Base-by-base conservation (phyloP, 2,797 vertebrate genomes). In the Halcyon badia region DNA sequence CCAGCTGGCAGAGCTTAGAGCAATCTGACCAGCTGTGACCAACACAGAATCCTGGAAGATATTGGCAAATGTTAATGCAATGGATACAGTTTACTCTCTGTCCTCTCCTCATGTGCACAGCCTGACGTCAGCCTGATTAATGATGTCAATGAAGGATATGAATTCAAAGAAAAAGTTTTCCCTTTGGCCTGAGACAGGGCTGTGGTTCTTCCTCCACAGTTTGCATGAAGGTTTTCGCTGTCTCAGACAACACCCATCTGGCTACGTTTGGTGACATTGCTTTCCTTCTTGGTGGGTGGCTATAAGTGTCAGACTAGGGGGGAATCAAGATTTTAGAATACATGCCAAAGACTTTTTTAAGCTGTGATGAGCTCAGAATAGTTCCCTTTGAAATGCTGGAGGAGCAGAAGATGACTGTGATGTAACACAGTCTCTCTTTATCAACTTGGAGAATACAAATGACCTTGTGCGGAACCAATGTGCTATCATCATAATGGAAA, bases 141-240 rank as follows among this genome's bases (percentile, higher is more conserved):
- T 56, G 14, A 12, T 64, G 79, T 78, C 89, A 89, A 52, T 16
- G 64, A 33, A 94, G 70, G 77, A 91, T 58, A 66, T 70, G 64
- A 85, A 96, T 89, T 69, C 60, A 93, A 58, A 75, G 39, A 58
- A 64, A 69, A 82, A 46, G 5, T 79, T 84, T 92, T 90, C 20
- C 18, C 87, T 49, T 28, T 41, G 72, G 68, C 48, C 69, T 68
- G 52, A 24, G 2, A 19, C 44, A 25, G 12, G 57, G 30, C 49
- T 70, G 39, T 0, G 1, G 13, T 1, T 90, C 73, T 68, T 64
- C 60, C 26, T 44, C 13, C 1, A 0, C 42, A 56, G 73, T 51
- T 25, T 82, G 30, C 4, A 42, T 6, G 46, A 49, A 79, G 11
- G 39, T 56, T 82, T 71, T 71, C 66, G 70, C 60, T 48, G 35